These are phyloP conservation scores for Ceuthmochares aereus DNA, from an alignment of 2,113 vertebrate genomes.

Conservation along the genomic window DNA sequence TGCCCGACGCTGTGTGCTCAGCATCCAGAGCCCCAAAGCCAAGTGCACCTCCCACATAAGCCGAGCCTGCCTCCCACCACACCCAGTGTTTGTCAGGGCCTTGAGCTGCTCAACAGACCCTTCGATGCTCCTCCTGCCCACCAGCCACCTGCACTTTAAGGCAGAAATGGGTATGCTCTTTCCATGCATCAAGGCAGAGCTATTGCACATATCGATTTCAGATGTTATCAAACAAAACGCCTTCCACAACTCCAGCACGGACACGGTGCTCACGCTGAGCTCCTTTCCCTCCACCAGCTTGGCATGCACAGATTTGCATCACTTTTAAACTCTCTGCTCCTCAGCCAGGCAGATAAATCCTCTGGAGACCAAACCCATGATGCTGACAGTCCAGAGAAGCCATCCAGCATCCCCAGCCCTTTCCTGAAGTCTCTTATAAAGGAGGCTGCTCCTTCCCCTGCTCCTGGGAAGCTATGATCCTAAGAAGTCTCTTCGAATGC, in stretches of 20 bases:
- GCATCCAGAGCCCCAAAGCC: background rate
- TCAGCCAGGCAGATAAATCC: background rate
- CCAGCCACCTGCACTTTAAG: background rate
- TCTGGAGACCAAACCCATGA: background rate
- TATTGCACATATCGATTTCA: background rate
- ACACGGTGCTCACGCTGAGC: background rate
- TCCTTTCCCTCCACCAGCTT: background rate
- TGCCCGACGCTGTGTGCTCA: background rate
- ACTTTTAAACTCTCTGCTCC: background rate
- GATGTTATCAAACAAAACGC: background rate
- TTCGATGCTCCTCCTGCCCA: background rate
- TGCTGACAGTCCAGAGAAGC: background rate
- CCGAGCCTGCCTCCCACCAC: background rate
- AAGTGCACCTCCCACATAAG: accelerated
- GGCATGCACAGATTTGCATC: background rate
- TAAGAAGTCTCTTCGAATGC: background rate
- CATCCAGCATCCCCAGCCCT: background rate
- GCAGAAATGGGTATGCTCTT: background rate
- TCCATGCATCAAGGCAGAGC: background rate
- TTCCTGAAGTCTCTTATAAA: background rate
- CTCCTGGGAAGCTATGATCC: background rate
- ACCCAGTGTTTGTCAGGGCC: background rate
- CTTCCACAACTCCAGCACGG: background rate
- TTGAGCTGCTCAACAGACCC: background rate
- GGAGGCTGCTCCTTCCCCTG: background rate